Conservation (phyloP, 1,140 invertebrate species). For the Aporrectodea caliginosa region DNA sequence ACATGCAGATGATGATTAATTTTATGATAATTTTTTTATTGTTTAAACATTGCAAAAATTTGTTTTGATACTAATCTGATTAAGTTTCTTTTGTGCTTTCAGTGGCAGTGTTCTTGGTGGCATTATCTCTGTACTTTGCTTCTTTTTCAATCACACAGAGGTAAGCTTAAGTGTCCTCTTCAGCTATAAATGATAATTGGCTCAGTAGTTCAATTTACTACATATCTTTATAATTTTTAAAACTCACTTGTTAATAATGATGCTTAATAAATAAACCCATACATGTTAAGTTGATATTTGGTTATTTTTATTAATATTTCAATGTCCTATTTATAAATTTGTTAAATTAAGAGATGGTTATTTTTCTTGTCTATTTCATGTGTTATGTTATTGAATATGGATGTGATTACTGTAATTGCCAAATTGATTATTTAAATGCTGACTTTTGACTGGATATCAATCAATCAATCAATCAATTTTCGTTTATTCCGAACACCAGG, state of each 20-base stretch:
- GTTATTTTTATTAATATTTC: too few species aligned
- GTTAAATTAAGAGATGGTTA: too few species aligned
- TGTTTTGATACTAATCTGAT: background rate
- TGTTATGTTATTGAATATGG: too few species aligned
- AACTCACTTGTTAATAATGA: background rate
- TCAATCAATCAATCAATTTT: too few species aligned
- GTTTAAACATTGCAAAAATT: background rate
- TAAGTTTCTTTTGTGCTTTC: constrained; percentile 29
- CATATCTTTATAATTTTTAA: background rate
- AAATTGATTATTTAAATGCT: too few species aligned
- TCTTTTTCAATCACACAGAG: constrained; percentile 77
- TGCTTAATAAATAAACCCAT: background rate
- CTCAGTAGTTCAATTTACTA: background rate
- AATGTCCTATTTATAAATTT: too few species aligned
- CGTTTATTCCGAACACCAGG: too few species aligned
- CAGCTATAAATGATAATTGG: background rate
- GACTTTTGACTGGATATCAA: too few species aligned
- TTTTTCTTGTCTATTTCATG: too few species aligned
- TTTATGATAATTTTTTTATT: background rate
- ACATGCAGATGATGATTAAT: background rate
- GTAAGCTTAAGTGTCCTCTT: constrained; percentile 43
- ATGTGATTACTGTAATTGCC: too few species aligned
- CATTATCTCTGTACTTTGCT: constrained; percentile 65
- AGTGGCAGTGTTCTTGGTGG: constrained; percentile 69
- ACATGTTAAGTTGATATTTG: background rate